Conservation (phyloP, 2,797 vertebrate species). For the Lepidocolaptes lacrymiger region DNA sequence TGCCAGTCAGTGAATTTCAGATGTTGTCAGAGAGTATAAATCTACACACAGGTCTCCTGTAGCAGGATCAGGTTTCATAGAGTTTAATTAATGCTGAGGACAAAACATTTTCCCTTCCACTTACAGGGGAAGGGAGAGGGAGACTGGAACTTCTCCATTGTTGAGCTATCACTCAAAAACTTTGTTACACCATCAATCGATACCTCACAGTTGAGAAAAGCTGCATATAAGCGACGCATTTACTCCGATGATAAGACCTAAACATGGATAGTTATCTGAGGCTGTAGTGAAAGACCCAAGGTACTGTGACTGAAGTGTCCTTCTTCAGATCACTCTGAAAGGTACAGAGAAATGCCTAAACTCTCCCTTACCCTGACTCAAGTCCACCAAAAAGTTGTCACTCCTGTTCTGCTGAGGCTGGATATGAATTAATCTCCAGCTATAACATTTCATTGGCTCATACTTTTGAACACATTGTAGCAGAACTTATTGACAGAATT, state of each 20-base stretch:
- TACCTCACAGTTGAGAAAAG: slow-evolving; percentile 13
- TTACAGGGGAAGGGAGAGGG: not conserved
- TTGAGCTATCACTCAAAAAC: slow-evolving; percentile 61
- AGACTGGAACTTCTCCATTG: slow-evolving; percentile 32
- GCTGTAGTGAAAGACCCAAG: not conserved
- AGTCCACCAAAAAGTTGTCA: not conserved
- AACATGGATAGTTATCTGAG: not conserved
- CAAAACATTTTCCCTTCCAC: slow-evolving; percentile 11
- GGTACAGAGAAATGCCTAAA: not conserved
- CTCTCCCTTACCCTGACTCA: not conserved
- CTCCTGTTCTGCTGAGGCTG: not conserved
- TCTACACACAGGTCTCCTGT: not conserved
- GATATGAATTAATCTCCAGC: slow-evolving; percentile 8
- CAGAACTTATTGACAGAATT: slow-evolving; percentile 37
- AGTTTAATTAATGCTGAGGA: slow-evolving; percentile 11
- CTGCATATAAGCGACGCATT: not conserved
- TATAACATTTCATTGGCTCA: not conserved
- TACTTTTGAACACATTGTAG: not conserved
- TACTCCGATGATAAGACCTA: slow-evolving; percentile 14
- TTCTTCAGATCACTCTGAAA: not conserved
- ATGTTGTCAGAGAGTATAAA: not conserved
- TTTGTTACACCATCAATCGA: slow-evolving; percentile 18
- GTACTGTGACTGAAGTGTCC: not conserved
- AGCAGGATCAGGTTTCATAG: not conserved
- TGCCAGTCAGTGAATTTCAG: not conserved